phyloP scores from a whole-genome alignment of 2,113 vertebrate species.

The Morone saxatilis region DNA sequence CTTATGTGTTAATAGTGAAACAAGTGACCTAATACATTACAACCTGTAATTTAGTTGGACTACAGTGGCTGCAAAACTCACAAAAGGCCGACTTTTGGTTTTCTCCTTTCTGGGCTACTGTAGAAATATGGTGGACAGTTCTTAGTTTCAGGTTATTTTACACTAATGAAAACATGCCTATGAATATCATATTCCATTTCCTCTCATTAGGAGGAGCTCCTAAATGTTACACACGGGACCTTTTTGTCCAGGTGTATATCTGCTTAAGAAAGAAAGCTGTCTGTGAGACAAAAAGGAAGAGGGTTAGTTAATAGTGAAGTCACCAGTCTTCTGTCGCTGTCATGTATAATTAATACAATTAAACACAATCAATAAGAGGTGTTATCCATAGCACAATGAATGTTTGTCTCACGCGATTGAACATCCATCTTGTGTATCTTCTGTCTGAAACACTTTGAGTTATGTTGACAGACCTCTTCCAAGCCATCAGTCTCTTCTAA shows the following conservation, averaged over 20 bases:
- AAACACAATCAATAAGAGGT: conserved; percentile 34
- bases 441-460: conserved; percentile 38
- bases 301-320: conserved; percentile 42
- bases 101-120: too few species aligned
- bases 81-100: too few species aligned
- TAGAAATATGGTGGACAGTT: too few species aligned
- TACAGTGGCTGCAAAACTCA: too few species aligned
- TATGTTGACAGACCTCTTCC: conserved; percentile 34
- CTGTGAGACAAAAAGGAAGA: conserved; percentile 10
- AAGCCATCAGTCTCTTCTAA: conserved; percentile 51
- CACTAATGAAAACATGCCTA: too few species aligned
- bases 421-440: conserved; percentile 29
- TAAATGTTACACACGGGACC: too few species aligned
- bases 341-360: conserved; percentile 63
- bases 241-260: background rate
- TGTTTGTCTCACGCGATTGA: conserved; percentile 22
- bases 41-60: background rate
- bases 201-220: too few species aligned
- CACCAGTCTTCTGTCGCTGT: conserved; percentile 28
- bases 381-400: conserved; percentile 21
- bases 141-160: too few species aligned
- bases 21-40: background rate
- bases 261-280: background rate
- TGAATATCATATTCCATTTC: too few species aligned
- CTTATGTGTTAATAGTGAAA: conserved; percentile 5